A percentile compares a stretch with the other conserved stretches of the same genome.
phyloP scores from a whole-genome alignment of 2,113 vertebrate genomes.

The Spea multiplicata region DNA sequence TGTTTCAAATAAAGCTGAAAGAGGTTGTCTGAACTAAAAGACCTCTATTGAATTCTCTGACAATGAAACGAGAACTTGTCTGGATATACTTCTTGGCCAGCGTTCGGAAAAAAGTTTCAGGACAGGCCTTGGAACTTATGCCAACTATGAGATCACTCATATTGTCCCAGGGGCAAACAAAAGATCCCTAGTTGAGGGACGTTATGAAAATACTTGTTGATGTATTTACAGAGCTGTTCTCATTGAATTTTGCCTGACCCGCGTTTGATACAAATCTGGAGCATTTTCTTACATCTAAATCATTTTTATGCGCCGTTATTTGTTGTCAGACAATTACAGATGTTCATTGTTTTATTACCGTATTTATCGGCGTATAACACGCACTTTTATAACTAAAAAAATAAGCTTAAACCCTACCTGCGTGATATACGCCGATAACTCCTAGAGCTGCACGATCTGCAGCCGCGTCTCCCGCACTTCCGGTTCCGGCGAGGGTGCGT shows the following conservation, averaged over 20 bases:
- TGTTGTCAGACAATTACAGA: not conserved
- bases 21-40: slow-evolving; percentile 37
- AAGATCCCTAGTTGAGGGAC: slow-evolving; percentile 15
- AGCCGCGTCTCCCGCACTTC: too few relatives aligned
- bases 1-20: slow-evolving; percentile 38
- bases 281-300: not conserved
- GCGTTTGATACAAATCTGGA: not conserved
- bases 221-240: not conserved
- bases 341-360: too few relatives aligned
- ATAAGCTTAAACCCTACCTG: too few relatives aligned
- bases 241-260: slow-evolving; percentile 4
- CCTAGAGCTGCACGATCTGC: too few relatives aligned
- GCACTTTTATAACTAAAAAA: too few relatives aligned
- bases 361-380: too few relatives aligned
- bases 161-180: not conserved
- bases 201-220: slow-evolving; percentile 25
- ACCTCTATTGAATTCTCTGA: slow-evolving; percentile 32
- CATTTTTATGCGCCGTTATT: not conserved
- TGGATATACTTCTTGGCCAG: slow-evolving; percentile 34
- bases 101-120: slow-evolving; percentile 27
- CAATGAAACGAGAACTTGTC: slow-evolving; percentile 37
- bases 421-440: too few relatives aligned
- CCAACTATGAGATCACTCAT: slow-evolving; percentile 41
- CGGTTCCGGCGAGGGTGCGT: too few relatives aligned
- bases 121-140: slow-evolving; percentile 16